A percentile compares a stretch with the other conserved stretches of the same genome.
Conservation (phyloP, 2,888 invertebrate species). For the Tetragonisca angustula region DNA sequence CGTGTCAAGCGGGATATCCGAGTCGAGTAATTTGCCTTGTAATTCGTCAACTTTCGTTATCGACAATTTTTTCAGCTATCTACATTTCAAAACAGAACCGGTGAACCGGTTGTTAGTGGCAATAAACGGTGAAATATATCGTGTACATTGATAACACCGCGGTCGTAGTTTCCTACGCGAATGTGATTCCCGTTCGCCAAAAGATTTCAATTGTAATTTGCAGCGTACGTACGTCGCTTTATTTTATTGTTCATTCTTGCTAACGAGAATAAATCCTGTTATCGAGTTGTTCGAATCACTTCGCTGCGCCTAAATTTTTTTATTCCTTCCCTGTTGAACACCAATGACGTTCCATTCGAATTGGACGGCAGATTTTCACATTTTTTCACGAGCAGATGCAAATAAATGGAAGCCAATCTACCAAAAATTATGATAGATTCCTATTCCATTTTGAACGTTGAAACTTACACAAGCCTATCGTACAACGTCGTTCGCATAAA, state of each 20-base stretch:
- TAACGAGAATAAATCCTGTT: neutral
- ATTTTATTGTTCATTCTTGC: neutral
- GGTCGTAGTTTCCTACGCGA: too few relatives aligned
- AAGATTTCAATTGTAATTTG: too few relatives aligned
- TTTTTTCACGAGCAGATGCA: neutral
- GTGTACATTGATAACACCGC: too few relatives aligned
- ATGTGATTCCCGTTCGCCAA: too few relatives aligned
- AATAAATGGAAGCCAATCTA: too few relatives aligned
- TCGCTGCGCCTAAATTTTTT: neutral
- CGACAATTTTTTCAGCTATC: neutral
- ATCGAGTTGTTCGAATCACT: neutral
- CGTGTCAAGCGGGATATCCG: neutral
- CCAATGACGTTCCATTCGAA: neutral
- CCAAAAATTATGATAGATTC: too few relatives aligned
- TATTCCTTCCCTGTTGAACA: neutral
- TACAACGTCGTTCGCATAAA: conserved; percentile 40
- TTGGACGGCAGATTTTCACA: neutral
- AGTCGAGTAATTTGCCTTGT: neutral
- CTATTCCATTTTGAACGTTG: too few relatives aligned
- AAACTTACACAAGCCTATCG: neutral
- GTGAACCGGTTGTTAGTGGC: neutral
- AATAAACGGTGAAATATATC: too few relatives aligned
- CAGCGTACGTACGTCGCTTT: too few relatives aligned
- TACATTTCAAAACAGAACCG: neutral
- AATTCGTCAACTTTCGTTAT: neutral